Base-by-base conservation (phyloP, 2,888 invertebrate species). In the Hermaeophaga mercurialis region DNA sequence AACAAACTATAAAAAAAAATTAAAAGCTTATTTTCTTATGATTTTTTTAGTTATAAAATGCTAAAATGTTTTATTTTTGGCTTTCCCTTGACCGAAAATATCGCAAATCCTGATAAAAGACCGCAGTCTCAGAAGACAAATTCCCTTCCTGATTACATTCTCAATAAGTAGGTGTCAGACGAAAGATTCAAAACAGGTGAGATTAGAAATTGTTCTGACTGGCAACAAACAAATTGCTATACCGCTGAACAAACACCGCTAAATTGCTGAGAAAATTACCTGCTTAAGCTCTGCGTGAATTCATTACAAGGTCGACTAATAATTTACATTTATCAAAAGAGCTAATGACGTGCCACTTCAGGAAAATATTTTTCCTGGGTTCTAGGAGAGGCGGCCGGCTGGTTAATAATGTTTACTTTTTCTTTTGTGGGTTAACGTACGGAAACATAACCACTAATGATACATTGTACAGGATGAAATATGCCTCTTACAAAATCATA, bases 181-280 rank as follows among this genome's bases (percentile, higher is more conserved):
- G 41, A 33, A 22, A 34, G 22, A 15, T 52, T 24, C 17, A 39
- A 44, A 52, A 52, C 52, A 52, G 52, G 52, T 52, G 34, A 34
- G 33, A 52, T 43, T 43, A 52, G 52, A 52, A 52, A 43, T 52
- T 43, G 34, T 43, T 43, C 34, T 24, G 34, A 24, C 52, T 52
- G 24, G 52, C 33, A 58, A 54, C 43, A 18, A 48, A 54, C 53
- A 58, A 58, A 54, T 58, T 58, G 54, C 54, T 38, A 43, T 39
- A 45, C 43, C 48, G 34, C 52, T 52, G 54, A 74, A 73, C 74
- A 75, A 75, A 76, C 75, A 74, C 70, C 72, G 68, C 70, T 69
- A 75, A 76, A 76, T 75, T 73, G 74, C 74, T 71, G 68, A 69
- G 74, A 74, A 75, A 75, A 75, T 76, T 75, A 75, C 76, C 75